Conservation (phyloP, 1,140 invertebrate genomes). For the Halesus radiatus region DNA sequence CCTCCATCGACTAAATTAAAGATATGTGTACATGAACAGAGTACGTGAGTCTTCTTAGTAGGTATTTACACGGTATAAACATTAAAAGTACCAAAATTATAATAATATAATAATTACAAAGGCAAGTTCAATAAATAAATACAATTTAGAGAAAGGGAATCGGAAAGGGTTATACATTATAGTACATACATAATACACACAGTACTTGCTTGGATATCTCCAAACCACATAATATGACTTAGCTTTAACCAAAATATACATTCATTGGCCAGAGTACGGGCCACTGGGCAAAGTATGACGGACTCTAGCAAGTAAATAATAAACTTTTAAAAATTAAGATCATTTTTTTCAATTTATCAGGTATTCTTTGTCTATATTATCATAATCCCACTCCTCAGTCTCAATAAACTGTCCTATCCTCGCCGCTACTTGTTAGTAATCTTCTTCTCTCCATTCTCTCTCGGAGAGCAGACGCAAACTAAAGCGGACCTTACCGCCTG, state of each 20-base stretch:
- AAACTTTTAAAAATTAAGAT: slow-evolving; percentile 26
- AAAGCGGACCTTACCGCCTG: too few species aligned
- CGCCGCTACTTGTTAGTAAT: not conserved
- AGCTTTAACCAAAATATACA: slow-evolving; percentile 36
- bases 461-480: too few species aligned
- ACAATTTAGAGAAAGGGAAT: slow-evolving; percentile 32
- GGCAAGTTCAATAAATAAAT: slow-evolving; percentile 37
- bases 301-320: not conserved
- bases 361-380: slow-evolving; percentile 6
- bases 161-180: slow-evolving; percentile 3
- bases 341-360: slow-evolving; percentile 35
- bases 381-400: slow-evolving; percentile 1
- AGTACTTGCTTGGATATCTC: not conserved
- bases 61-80: slow-evolving; percentile 47
- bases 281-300: not conserved
- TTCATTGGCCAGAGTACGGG: not conserved
- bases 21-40: slow-evolving; percentile 55
- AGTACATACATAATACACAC: slow-evolving; percentile 1
- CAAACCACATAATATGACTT: not conserved
- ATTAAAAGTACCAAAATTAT: slow-evolving; percentile 36
- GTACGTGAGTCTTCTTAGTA: slow-evolving; percentile 44
- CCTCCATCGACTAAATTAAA: slow-evolving; percentile 51
- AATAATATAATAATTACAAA: slow-evolving; percentile 23
- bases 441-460: too few species aligned
- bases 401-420: not conserved